Conservation (phyloP, 2,797 vertebrate genomes). For the Sebastiscus albofasciatus region DNA sequence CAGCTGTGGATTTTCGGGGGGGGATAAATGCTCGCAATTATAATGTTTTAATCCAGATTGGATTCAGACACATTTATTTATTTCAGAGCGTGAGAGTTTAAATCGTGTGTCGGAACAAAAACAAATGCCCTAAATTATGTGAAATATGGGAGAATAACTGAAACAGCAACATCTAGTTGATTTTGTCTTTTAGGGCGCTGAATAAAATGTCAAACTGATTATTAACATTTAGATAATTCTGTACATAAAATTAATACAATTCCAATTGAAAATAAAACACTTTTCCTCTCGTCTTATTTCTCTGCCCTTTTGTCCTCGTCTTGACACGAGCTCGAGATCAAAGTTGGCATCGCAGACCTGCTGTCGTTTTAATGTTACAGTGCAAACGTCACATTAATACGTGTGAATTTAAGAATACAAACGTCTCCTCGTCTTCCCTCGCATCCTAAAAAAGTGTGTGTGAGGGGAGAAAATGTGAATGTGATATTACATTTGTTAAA, state of each 20-base stretch:
- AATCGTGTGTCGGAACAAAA: conserved; percentile 47
- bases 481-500: conserved; percentile 32
- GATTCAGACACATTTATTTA: conserved; percentile 77
- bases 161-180: conserved; percentile 23
- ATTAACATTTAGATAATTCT: conserved; percentile 17
- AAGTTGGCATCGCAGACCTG: conserved; percentile 40
- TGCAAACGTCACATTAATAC: conserved; percentile 40
- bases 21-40: conserved; percentile 79
- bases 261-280: neutral
- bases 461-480: neutral
- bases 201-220: conserved; percentile 3
- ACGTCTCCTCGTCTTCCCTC: conserved; percentile 2
- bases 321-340: conserved; percentile 29
- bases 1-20: conserved; percentile 71
- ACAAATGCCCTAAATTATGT: conserved; percentile 60
- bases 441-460: neutral
- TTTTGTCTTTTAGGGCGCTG: conserved; percentile 11
- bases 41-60: conserved; percentile 81
- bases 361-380: conserved; percentile 40
- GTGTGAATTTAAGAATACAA: conserved; percentile 16
- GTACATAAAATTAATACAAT: neutral
- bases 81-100: conserved; percentile 68
- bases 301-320: conserved; percentile 24
- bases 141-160: conserved; percentile 29
- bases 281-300: neutral